These are phyloP conservation scores for Clarias batrachus DNA, from an alignment of 2,113 vertebrate genomes.

Conservation along the genomic window DNA sequence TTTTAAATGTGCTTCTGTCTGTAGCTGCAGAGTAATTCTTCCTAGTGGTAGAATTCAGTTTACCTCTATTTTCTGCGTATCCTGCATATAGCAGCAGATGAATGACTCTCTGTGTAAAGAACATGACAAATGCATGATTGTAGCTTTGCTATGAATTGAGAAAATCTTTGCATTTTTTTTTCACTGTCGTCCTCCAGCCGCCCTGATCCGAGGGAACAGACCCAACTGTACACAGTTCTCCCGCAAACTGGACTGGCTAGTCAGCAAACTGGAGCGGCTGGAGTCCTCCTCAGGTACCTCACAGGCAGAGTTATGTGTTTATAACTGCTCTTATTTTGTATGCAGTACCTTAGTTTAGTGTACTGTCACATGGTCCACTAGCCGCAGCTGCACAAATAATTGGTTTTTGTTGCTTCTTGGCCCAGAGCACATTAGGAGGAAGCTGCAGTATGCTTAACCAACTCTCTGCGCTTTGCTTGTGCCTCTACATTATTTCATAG, in stretches of 20 bases:
- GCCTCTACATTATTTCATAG: constrained; percentile 6
- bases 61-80: not conserved
- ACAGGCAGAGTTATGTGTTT: constrained; percentile 7
- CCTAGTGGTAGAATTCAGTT: not conserved
- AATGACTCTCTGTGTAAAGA: not conserved
- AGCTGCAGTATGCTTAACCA: constrained; percentile 21
- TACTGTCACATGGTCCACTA: not conserved
- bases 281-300: constrained; percentile 92
- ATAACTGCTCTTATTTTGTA: not conserved
- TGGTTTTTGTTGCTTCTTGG: constrained; percentile 14
- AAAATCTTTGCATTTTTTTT: constrained; percentile 13
- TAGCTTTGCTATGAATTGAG: not conserved
- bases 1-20: not conserved
- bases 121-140: not conserved
- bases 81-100: not conserved
- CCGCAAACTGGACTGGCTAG: constrained; percentile 90
- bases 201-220: constrained; percentile 92
- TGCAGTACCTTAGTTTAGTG: not conserved
- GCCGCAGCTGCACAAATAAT: constrained; percentile 20
- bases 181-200: constrained; percentile 70
- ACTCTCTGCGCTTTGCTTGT: constrained; percentile 31
- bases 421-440: constrained; percentile 10
- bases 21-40: not conserved
- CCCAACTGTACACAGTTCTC: constrained; percentile 96
- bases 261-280: constrained; percentile 94